Conservation (phyloP, 2,113 vertebrate genomes). For the Tupaia tana region DNA sequence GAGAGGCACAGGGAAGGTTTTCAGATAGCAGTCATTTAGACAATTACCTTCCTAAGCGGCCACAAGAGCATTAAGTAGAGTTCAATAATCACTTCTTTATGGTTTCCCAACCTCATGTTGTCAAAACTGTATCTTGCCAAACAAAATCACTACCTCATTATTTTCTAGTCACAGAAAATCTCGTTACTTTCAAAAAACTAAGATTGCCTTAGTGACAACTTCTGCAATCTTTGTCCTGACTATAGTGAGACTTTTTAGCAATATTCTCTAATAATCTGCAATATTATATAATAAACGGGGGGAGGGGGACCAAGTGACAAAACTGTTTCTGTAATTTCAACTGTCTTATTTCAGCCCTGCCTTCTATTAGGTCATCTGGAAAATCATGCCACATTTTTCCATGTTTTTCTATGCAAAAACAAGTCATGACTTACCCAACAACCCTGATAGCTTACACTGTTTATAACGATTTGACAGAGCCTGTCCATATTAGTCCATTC, state of each 20-base stretch:
- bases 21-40: background rate
- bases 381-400: no score
- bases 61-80: background rate
- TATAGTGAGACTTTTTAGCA: background rate
- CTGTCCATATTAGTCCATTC: background rate
- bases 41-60: background rate
- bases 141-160: background rate
- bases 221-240: background rate
- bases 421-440: no score
- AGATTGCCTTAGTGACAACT: background rate
- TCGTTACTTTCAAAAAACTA: constrained; percentile 2
- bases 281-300: background rate
- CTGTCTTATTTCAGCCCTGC: background rate
- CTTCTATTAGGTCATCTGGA: background rate
- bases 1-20: background rate
- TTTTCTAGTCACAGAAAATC: background rate
- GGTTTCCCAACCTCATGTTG: background rate
- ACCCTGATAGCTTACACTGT: background rate
- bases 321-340: background rate
- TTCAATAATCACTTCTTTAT: background rate
- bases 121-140: background rate
- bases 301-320: background rate
- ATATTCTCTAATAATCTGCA: background rate
- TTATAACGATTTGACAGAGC: background rate
- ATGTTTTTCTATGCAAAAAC: no score